These are phyloP conservation scores for Papilio glaucus DNA, from an alignment of 1,140 invertebrate species.

Conservation along the genomic window DNA sequence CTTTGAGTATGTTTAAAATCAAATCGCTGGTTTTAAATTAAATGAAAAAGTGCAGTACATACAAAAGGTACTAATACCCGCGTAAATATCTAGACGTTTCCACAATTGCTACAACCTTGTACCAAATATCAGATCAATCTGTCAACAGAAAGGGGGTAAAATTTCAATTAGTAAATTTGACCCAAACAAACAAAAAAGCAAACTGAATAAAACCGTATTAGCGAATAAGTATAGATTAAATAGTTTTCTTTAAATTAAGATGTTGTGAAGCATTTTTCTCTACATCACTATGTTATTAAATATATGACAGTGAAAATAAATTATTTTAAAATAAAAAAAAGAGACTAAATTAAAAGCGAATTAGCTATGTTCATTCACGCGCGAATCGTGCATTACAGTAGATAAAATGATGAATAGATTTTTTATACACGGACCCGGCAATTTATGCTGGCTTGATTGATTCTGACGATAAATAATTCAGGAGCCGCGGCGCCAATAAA, in stretches of 20 bases:
- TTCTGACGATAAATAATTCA: conserved; percentile 30
- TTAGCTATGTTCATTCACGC: neutral
- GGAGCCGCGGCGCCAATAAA: conserved; percentile 19
- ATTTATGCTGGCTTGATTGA: conserved; percentile 18
- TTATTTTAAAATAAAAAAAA: neutral
- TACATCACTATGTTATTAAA: no score
- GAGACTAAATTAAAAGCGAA: neutral
- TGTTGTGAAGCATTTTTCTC: no score
- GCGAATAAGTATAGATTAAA: neutral
- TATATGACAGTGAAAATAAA: neutral
- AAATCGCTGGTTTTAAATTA: neutral
- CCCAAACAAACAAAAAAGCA: no score
- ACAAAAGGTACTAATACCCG: no score
- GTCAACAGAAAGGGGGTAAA: no score
- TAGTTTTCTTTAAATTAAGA: no score
- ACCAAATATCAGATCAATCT: no score
- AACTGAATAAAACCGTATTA: no score
- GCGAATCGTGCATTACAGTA: neutral
- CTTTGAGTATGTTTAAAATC: neutral
- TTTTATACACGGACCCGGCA: neutral
- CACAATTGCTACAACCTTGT: conserved; percentile 2
- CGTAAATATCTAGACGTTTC: neutral
- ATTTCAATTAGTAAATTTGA: no score
- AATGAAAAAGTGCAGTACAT: no score
- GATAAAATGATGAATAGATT: conserved; percentile 1